Conservation (phyloP, 92 coral and sea anemone genomes). For the Diadumene lineata region DNA sequence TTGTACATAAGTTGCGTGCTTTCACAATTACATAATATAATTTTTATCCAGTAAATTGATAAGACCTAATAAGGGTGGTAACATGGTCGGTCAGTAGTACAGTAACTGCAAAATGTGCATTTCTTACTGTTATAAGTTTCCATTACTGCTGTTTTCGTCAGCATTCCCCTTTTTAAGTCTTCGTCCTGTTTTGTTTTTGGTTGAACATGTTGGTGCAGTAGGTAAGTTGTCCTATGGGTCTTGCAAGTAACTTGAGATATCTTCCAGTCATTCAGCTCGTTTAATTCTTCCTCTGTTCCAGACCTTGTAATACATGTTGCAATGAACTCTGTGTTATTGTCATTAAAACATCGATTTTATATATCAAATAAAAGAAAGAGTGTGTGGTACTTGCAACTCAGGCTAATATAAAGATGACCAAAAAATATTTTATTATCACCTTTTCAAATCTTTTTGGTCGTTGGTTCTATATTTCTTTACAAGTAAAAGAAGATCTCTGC, state of each 20-base stretch:
- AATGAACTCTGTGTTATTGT: too few species aligned
- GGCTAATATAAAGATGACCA: too few species aligned
- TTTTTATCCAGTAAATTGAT: background rate
- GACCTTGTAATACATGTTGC: background rate
- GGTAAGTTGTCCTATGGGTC: slow-evolving; percentile 10
- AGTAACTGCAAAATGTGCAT: background rate
- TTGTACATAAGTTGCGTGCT: too few species aligned
- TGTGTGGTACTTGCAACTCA: too few species aligned
- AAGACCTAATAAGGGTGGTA: too few species aligned
- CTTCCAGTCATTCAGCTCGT: slow-evolving; percentile 22
- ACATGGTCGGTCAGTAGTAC: too few species aligned
- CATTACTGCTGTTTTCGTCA: slow-evolving; percentile 31
- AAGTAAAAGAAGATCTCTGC: background rate
- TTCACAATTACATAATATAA: too few species aligned
- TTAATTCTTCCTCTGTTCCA: slow-evolving; percentile 14
- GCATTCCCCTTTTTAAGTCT: slow-evolving; percentile 29
- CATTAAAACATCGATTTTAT: too few species aligned
- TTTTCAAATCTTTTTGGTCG: background rate
- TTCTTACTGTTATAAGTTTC: slow-evolving; percentile 36
- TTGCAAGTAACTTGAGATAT: slow-evolving; percentile 27
- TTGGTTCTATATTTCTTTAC: background rate
- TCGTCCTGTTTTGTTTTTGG: slow-evolving; percentile 16
- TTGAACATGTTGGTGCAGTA: slow-evolving; percentile 14
- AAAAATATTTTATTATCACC: too few species aligned
- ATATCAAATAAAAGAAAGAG: too few species aligned